Conservation (phyloP, 2,888 invertebrate species). For the Liodrosophila aerea region DNA sequence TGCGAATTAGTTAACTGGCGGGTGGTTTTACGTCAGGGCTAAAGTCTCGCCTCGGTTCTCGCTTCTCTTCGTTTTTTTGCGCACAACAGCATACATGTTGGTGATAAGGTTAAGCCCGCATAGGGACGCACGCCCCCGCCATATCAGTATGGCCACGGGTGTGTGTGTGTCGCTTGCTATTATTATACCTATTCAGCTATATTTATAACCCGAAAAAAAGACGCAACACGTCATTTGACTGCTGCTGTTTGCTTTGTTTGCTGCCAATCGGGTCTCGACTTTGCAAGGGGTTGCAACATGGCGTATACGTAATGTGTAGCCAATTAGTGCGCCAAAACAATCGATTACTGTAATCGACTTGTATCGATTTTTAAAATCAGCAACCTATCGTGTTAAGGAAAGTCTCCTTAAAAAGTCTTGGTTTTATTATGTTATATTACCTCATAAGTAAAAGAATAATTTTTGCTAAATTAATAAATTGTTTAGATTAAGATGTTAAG, state of each 20-base stretch:
- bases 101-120: slow-evolving; percentile 68
- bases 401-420: too few relatives aligned
- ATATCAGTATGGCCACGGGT: slow-evolving; percentile 25
- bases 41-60: slow-evolving; percentile 38
- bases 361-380: slow-evolving; percentile 15
- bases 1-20: slow-evolving; percentile 57
- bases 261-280: slow-evolving; percentile 25
- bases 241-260: slow-evolving; percentile 12
- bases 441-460: too few relatives aligned
- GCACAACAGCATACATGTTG: slow-evolving; percentile 19
- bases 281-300: slow-evolving; percentile 26
- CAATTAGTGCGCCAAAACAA: slow-evolving; percentile 17
- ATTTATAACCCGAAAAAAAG: slow-evolving; percentile 50
- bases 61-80: slow-evolving; percentile 28
- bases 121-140: slow-evolving; percentile 51
- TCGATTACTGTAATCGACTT: not conserved
- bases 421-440: too few relatives aligned
- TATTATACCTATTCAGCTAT: slow-evolving; percentile 57
- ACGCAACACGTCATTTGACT: slow-evolving; percentile 40
- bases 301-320: slow-evolving; percentile 21
- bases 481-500: too few relatives aligned
- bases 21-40: slow-evolving; percentile 59
- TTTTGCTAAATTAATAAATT: too few relatives aligned
- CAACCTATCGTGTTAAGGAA: too few relatives aligned
- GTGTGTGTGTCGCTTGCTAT: slow-evolving; percentile 37